Evolutionary conservation across 2,113 vertebrate species (phyloP).

Genomic region (Ibidorhyncha struthersii): DNA sequence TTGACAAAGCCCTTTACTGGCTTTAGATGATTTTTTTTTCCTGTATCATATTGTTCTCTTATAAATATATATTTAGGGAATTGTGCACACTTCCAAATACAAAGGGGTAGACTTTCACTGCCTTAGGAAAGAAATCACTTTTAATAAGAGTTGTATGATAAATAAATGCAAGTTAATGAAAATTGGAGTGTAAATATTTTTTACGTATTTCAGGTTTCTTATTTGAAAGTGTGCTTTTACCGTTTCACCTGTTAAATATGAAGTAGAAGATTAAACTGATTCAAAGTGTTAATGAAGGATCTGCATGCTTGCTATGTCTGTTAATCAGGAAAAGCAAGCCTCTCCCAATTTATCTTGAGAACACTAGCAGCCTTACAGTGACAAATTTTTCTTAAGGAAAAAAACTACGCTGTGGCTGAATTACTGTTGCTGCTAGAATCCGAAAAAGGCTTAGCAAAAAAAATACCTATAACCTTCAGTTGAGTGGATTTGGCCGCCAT

Average conservation of each 20-base stretch:
- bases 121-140: constrained; percentile 73
- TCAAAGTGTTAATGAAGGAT: constrained; percentile 71
- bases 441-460: constrained; percentile 61
- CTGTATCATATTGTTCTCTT: constrained; percentile 73
- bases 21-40: constrained; percentile 68
- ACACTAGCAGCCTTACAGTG: constrained; percentile 66
- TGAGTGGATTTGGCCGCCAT: constrained; percentile 64
- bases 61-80: constrained; percentile 70
- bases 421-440: constrained; percentile 61
- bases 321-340: constrained; percentile 68
- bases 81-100: constrained; percentile 72
- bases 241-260: constrained; percentile 70
- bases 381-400: constrained; percentile 27
- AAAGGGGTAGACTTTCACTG: constrained; percentile 71
- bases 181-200: constrained; percentile 76
- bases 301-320: constrained; percentile 59
- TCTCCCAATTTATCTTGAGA: constrained; percentile 63
- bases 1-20: constrained; percentile 68
- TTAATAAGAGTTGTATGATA: constrained; percentile 75
- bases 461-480: constrained; percentile 31
- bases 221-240: constrained; percentile 75
- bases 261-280: constrained; percentile 59
- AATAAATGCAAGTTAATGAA: constrained; percentile 73
- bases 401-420: constrained; percentile 47
- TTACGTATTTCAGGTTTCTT: constrained; percentile 71